These are phyloP conservation scores for Silurus meridionalis DNA, from an alignment of 2,113 vertebrate genomes.

Conservation along the genomic window DNA sequence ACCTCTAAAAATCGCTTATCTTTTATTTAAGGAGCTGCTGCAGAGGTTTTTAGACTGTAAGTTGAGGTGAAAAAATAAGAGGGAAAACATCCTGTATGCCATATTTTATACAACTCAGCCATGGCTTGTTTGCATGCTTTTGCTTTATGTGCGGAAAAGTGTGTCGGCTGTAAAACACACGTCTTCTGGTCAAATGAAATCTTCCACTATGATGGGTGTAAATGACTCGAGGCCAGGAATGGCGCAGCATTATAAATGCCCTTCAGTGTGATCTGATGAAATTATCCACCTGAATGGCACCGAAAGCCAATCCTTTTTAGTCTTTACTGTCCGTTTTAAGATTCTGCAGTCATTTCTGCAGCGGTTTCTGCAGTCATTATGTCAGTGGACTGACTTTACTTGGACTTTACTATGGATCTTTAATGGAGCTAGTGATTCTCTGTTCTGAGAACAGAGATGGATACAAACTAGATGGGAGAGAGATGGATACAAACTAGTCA, in stretches of 20 bases:
- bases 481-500: no score
- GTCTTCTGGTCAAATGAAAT: slow-evolving; percentile 36
- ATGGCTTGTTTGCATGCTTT: slow-evolving; percentile 48
- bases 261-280: slow-evolving; percentile 69
- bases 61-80: not conserved
- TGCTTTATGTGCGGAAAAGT: slow-evolving; percentile 51
- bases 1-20: not conserved
- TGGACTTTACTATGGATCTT: no score
- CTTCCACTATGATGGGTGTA: slow-evolving; percentile 50
- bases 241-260: slow-evolving; percentile 63
- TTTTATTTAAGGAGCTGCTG: slow-evolving; percentile 34
- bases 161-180: slow-evolving; percentile 58
- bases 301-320: not conserved
- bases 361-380: not conserved
- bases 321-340: slow-evolving; percentile 17
- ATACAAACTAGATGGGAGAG: not conserved
- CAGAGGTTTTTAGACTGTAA: not conserved
- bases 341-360: not conserved
- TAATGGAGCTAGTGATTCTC: not conserved
- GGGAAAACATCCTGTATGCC: not conserved
- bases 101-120: not conserved
- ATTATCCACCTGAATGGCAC: slow-evolving; percentile 62
- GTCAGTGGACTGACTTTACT: not conserved
- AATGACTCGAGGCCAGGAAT: slow-evolving; percentile 62
- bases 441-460: not conserved